phyloP scores from a whole-genome alignment of 1,140 invertebrate species.

The Lepidurus arcticus region DNA sequence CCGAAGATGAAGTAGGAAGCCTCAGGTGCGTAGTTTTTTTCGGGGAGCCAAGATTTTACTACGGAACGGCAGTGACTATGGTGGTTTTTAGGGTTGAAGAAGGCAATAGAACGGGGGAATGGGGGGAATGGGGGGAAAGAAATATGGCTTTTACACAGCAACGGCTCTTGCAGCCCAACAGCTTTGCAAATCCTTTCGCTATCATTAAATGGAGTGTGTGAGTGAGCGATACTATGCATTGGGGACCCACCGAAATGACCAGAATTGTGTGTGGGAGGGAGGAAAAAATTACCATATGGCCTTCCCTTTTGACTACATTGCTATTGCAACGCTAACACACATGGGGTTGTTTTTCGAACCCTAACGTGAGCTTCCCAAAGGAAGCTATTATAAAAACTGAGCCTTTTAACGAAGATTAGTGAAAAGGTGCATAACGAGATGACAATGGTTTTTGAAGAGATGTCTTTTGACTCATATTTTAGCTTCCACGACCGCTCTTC shows the following conservation, averaged over 20 bases:
- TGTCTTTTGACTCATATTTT: not conserved
- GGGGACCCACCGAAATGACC: not conserved
- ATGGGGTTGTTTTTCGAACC: not conserved
- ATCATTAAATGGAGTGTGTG: conserved; percentile 22
- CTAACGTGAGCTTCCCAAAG: not conserved
- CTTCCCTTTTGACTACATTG: conserved; percentile 3
- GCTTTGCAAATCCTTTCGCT: conserved; percentile 13
- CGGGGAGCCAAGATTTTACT: not conserved
- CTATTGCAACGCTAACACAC: not conserved
- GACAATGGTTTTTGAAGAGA: not conserved
- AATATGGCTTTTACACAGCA: conserved; percentile 6
- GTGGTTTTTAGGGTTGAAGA: conserved; percentile 16
- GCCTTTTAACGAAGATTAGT: not conserved
- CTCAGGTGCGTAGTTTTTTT: not conserved
- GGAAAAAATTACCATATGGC: conserved; percentile 11
- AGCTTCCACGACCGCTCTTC: not conserved
- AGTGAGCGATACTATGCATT: conserved; percentile 19
- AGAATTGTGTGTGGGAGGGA: not conserved
- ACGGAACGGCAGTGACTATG: conserved; percentile 18
- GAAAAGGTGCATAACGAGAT: not conserved
- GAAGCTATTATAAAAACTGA: not conserved
- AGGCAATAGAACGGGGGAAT: conserved; percentile 17
- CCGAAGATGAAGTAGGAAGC: conserved; percentile 21
- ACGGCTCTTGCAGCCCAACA: not conserved
- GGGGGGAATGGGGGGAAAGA: conserved; percentile 11